Conservation (phyloP, 1,140 invertebrate species). For the Lepidurus apus region DNA sequence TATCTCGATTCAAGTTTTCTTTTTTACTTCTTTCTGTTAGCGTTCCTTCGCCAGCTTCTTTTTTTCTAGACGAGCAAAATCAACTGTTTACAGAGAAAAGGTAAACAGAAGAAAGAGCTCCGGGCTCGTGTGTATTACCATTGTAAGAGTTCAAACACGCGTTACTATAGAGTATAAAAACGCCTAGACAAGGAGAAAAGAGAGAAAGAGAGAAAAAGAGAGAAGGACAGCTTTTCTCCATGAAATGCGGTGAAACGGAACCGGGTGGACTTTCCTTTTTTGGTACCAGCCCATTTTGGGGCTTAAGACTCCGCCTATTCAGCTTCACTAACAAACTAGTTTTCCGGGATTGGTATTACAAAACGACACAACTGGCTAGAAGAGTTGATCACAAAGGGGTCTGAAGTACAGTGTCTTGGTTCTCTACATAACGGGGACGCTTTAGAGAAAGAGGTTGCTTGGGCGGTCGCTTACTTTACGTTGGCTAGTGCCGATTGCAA, state of each 20-base stretch:
- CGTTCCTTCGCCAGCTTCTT: not conserved
- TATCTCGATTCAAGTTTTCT: not conserved
- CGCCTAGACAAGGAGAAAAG: not conserved
- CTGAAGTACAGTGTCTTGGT: not conserved
- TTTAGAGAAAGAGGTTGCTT: not conserved
- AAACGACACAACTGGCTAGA: not conserved
- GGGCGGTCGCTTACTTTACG: not conserved
- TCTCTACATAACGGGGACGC: slow-evolving; percentile 14
- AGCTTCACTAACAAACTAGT: slow-evolving; percentile 7
- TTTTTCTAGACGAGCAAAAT: not conserved
- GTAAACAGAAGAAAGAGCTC: not conserved
- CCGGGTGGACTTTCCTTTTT: not conserved
- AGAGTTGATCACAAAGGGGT: not conserved
- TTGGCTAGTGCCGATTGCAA: not conserved
- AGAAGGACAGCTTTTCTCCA: not conserved
- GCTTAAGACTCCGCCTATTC: not conserved
- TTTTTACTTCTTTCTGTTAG: not conserved
- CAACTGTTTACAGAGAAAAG: not conserved
- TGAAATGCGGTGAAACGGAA: not conserved
- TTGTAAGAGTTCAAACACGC: not conserved
- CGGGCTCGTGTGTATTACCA: not conserved
- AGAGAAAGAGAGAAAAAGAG: not conserved
- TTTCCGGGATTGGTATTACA: slow-evolving; percentile 16
- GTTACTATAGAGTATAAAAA: not conserved
- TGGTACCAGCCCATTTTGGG: not conserved